These are phyloP conservation scores for Pyrochroa serraticornis DNA, from an alignment of 2,888 invertebrate genomes.

Conservation along the genomic window DNA sequence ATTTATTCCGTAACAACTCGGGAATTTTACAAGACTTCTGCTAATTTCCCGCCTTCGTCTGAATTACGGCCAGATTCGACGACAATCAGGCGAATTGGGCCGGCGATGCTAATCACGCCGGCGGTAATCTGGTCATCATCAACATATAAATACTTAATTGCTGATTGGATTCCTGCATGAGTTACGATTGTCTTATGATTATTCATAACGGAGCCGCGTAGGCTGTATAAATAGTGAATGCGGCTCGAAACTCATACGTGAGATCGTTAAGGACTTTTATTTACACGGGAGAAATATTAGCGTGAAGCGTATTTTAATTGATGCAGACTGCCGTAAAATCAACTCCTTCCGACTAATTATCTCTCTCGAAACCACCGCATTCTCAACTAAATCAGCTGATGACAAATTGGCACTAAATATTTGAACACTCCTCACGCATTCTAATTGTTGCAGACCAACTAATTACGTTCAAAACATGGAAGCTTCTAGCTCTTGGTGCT, in stretches of 20 bases:
- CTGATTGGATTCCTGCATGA: slow-evolving; percentile 29
- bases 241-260: slow-evolving; percentile 19
- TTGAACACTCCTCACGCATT: slow-evolving; percentile 3
- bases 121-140: slow-evolving; percentile 22
- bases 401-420: slow-evolving; percentile 17
- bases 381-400: slow-evolving; percentile 4
- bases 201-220: slow-evolving; percentile 26
- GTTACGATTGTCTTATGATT: slow-evolving; percentile 31
- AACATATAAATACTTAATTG: slow-evolving; percentile 28
- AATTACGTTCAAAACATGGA: too few relatives aligned
- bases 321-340: slow-evolving; percentile 31
- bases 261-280: slow-evolving; percentile 24
- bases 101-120: slow-evolving; percentile 16
- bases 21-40: too few relatives aligned
- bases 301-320: slow-evolving; percentile 32
- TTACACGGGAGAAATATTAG: slow-evolving; percentile 28
- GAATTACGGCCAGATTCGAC: background rate
- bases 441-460: slow-evolving; percentile 2
- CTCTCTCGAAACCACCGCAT: slow-evolving; percentile 17
- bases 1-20: slow-evolving; percentile 18
- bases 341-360: slow-evolving; percentile 28
- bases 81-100: slow-evolving; percentile 6
- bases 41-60: background rate
- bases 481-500: too few relatives aligned
- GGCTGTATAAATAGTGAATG: slow-evolving; percentile 25